Evolutionary conservation across 2,888 invertebrate genomes (phyloP).

Genomic region (Spilarctia lutea): DNA sequence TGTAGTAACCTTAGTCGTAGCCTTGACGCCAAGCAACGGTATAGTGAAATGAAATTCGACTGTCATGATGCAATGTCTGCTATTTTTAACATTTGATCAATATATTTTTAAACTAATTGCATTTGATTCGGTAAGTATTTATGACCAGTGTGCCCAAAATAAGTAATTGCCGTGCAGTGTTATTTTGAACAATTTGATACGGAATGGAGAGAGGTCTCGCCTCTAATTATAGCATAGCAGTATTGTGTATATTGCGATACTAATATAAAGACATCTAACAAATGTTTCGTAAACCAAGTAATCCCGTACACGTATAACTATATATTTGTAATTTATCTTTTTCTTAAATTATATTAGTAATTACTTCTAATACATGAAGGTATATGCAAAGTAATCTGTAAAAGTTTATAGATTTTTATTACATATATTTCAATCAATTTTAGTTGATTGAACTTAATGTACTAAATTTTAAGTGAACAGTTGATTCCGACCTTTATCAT

Average conservation of each 20-base stretch:
- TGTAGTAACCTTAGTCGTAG: conserved; percentile 66
- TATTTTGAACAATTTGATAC: conserved; percentile 16
- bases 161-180: conserved; percentile 11
- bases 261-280: not conserved
- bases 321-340: not conserved
- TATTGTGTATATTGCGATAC: not conserved
- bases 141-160: conserved; percentile 6
- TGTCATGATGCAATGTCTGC: conserved; percentile 50
- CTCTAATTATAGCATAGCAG: not conserved
- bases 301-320: not conserved
- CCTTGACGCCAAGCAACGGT: conserved; percentile 61
- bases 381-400: no score
- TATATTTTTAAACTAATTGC: conserved; percentile 30
- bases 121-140: conserved; percentile 17
- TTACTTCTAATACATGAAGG: no score
- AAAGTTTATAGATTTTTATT: no score
- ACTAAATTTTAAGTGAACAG: no score
- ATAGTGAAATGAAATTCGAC: conserved; percentile 63
- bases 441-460: no score
- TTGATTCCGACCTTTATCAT: no score
- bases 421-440: no score
- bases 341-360: not conserved
- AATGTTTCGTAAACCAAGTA: not conserved
- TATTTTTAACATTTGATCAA: conserved; percentile 32
- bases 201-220: conserved; percentile 10